Evolutionary conservation across 1,140 invertebrate species (phyloP).

Genomic region (Solenopsis fugax): DNA sequence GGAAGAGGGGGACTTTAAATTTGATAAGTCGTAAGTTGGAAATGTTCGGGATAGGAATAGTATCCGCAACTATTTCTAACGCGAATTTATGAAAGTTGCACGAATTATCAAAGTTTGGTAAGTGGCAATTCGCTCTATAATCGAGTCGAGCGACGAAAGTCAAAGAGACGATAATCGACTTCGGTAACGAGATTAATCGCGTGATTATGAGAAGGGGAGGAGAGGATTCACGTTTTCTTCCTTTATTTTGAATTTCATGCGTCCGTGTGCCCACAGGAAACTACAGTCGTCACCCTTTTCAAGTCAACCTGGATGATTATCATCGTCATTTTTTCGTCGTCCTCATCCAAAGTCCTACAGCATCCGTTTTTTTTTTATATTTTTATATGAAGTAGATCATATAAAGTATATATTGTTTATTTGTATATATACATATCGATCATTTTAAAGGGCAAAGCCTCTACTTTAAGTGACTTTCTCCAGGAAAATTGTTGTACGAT

Average conservation of each 20-base stretch:
- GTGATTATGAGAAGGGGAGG: constrained; percentile 21
- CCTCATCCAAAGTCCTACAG: neutral
- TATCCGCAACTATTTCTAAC: constrained; percentile 50
- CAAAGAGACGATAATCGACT: constrained; percentile 64
- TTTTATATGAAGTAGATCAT: too few species aligned
- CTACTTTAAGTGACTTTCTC: too few species aligned
- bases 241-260: constrained; percentile 28
- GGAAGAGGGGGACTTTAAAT: neutral
- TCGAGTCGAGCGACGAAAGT: constrained; percentile 45
- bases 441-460: too few species aligned
- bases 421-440: too few species aligned
- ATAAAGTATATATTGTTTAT: too few species aligned
- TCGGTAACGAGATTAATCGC: constrained; percentile 55
- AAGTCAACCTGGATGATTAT: constrained; percentile 8
- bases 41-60: constrained; percentile 12
- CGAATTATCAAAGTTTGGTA: constrained; percentile 57
- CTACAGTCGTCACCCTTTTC: neutral
- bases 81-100: constrained; percentile 54
- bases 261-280: neutral
- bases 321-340: constrained; percentile 17
- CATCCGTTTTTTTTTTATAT: neutral
- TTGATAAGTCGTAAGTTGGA: constrained; percentile 19
- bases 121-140: constrained; percentile 60
- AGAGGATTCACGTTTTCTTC: neutral
- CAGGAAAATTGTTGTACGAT: too few species aligned